A percentile compares a stretch with the other conserved stretches of the same genome.
These are phyloP conservation scores for Rotaria macrura DNA, from an alignment of 2,888 invertebrate species.

Conservation along the genomic window DNA sequence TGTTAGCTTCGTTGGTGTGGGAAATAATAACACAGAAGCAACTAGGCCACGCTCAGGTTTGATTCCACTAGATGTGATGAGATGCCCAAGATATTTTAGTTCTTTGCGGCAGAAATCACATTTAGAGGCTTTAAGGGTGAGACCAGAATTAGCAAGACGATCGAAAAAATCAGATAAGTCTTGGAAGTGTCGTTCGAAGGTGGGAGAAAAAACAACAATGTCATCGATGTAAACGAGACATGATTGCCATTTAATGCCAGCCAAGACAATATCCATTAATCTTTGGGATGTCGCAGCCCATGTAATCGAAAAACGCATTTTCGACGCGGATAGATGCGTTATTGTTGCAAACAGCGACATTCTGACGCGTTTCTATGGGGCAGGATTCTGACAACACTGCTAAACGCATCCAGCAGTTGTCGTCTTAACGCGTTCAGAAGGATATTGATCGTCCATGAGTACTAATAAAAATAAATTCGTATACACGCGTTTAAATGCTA, in stretches of 20 bases:
- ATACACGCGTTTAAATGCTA: too few species aligned
- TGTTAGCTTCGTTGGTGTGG: not conserved
- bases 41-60: conserved; percentile 11
- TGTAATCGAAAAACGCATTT: too few species aligned
- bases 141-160: not conserved
- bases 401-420: too few species aligned
- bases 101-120: conserved; percentile 15
- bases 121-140: conserved; percentile 21
- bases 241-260: not conserved
- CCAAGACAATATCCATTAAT: conserved; percentile 12
- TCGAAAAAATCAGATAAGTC: not conserved
- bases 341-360: too few species aligned
- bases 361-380: too few species aligned
- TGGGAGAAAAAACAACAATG: not conserved
- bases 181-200: not conserved
- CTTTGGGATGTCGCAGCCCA: not conserved
- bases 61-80: not conserved
- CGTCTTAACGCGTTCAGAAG: too few species aligned
- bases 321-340: too few species aligned
- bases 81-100: conserved; percentile 23
- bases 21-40: not conserved
- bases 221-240: conserved; percentile 26
- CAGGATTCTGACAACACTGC: too few species aligned
- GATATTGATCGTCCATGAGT: too few species aligned
- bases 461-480: too few species aligned